Evolutionary conservation across 2,888 invertebrate species (phyloP).

Genomic region (Caenorhabditis afra): DNA sequence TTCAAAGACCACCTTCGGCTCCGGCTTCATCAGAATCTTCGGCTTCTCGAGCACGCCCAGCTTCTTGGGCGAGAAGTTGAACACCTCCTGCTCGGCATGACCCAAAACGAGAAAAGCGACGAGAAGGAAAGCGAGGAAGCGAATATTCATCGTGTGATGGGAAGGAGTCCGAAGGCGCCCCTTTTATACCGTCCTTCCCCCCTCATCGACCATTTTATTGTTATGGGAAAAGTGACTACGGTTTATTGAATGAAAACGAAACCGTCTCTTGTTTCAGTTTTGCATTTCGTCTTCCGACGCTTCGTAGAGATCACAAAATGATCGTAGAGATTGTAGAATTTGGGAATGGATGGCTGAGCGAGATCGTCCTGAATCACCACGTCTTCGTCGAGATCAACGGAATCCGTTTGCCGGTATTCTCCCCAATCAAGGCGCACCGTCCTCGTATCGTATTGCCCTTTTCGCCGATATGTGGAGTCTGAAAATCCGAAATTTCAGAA

Average conservation of each 20-base stretch:
- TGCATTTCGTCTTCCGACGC: no score
- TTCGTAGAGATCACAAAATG: neutral
- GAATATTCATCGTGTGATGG: no score
- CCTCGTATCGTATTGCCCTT: neutral
- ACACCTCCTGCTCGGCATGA: neutral
- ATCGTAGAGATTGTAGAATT: conserved; percentile 1
- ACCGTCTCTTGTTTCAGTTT: no score
- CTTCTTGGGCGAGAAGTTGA: neutral
- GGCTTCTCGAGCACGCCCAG: neutral
- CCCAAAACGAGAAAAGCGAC: neutral
- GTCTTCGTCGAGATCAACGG: no score
- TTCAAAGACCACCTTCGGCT: neutral
- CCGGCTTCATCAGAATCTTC: neutral
- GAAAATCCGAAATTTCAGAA: neutral
- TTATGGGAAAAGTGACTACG: no score
- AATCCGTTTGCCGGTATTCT: neutral
- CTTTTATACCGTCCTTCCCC: no score
- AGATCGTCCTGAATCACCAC: neutral
- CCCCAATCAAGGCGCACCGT: neutral
- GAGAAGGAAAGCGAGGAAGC: neutral
- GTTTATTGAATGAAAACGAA: no score
- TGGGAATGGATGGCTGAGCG: neutral
- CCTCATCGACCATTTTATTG: no score
- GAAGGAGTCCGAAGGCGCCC: no score
- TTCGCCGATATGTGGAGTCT: neutral